phyloP scores from a whole-genome alignment of 2,888 invertebrate species.

The Anarsia innoxiella region DNA sequence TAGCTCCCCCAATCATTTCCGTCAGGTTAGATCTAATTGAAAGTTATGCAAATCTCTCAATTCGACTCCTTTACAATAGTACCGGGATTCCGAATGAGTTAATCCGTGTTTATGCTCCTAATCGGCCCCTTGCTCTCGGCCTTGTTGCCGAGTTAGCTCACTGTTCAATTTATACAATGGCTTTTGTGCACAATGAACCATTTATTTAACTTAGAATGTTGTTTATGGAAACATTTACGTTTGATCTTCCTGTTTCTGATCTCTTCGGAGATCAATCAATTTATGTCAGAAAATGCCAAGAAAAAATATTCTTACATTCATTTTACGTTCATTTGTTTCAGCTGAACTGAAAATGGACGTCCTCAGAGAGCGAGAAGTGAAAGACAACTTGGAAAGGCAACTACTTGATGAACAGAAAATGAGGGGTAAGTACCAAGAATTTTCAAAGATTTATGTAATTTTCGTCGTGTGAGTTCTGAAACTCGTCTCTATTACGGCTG shows the following conservation, averaged over 20 bases:
- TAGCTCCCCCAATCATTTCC: conserved; percentile 63
- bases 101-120: conserved; percentile 74
- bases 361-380: conserved; percentile 92
- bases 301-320: too few relatives aligned
- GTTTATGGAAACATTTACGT: conserved; percentile 42
- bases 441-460: too few relatives aligned
- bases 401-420: conserved; percentile 95
- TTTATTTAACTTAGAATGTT: conserved; percentile 52
- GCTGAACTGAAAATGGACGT: conserved; percentile 98
- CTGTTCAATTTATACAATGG: conserved; percentile 69
- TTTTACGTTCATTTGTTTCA: conserved; percentile 69
- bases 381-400: conserved; percentile 95
- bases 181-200: conserved; percentile 56
- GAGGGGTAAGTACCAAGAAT: conserved; percentile 83
- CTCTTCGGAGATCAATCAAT: too few relatives aligned
- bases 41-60: conserved; percentile 75
- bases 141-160: conserved; percentile 66
- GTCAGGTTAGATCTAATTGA: conserved; percentile 71
- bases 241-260: too few relatives aligned
- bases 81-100: conserved; percentile 73
- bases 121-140: conserved; percentile 67
- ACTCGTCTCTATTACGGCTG: conserved; percentile 11
- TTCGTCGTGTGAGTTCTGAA: conserved; percentile 11
- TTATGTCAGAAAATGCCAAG: too few relatives aligned
- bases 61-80: conserved; percentile 72